Base-by-base conservation (phyloP, 2,888 invertebrate genomes). In the Thymelicus acteon region DNA sequence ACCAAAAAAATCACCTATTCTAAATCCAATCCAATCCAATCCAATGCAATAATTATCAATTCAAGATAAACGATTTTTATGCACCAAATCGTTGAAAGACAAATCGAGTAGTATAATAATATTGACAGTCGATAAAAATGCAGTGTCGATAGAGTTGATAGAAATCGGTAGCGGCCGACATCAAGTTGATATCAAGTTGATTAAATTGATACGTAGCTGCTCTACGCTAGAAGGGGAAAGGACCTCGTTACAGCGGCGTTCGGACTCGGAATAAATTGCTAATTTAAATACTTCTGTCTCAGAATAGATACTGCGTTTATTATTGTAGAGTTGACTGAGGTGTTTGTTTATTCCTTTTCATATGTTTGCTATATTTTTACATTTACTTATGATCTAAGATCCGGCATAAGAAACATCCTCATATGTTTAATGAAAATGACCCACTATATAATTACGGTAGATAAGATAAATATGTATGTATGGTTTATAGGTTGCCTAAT, bases 71-170 rank as follows among this genome's bases (percentile, higher is more conserved):
- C 44, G 12, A 44, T 12, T 10, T 44, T 44, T 44, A 44, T 44
- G 12, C 12, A 12, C 44, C 8, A 44, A 44, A 44, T 8, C 44
- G 44, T 10, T 44, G 44, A 44, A 44, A 12, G 44, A 44, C 44
- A 44, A 44, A 44, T 44, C 44, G 12, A 44, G 12, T 44, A 44
- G 44, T 44, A 58, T 67, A 64, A 57, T 60, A 60, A 37, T 68
- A 60, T 65, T 54, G 65, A 57, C 65, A 65, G 24, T 44, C 7
- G 15, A 64, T 62, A 54, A 40, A 64, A 61, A 48, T 62, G n/a
- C 57, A 44, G 13, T 48, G 47, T 13, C 48, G 65, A 49, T 65
- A 44, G 4, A 44, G 7, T 13, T 52, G 49, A 52, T 52, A 15
- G 19, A 37, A 40, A 64, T 64, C 52, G 64, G 52, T 65, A 65